A percentile compares a stretch with the other conserved stretches of the same genome.
Conservation (phyloP, 2,797 vertebrate genomes). For the Danionella dracula region DNA sequence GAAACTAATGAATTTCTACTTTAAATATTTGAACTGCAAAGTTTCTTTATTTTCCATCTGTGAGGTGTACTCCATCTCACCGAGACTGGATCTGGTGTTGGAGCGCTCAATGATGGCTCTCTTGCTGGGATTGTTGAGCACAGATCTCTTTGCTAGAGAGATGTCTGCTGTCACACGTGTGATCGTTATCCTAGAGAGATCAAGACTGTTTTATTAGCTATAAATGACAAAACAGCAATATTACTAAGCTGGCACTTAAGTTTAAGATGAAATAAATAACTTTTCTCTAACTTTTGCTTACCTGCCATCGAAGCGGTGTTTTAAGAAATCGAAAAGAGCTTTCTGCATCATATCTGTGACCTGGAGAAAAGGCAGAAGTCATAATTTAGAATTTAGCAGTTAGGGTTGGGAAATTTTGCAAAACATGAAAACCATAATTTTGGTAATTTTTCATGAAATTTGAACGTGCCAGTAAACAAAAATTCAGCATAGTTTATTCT, state of each 20-base stretch:
- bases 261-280: not conserved
- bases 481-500: too few relatives aligned
- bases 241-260: too few relatives aligned
- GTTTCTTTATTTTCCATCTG: not conserved
- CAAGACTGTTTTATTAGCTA: not conserved
- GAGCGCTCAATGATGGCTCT: constrained; percentile 95
- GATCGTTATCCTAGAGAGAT: constrained; percentile 86
- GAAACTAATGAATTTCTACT: too few relatives aligned
- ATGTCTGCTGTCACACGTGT: constrained; percentile 97
- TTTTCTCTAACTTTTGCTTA: constrained; percentile 62
- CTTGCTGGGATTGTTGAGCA: constrained; percentile 97
- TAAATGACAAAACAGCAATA: too few relatives aligned
- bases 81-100: constrained; percentile 93
- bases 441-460: too few relatives aligned
- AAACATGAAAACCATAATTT: too few relatives aligned
- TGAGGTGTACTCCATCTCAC: constrained; percentile 62
- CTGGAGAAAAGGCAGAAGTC: constrained; percentile 56
- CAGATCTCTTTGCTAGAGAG: constrained; percentile 94
- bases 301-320: constrained; percentile 99
- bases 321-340: constrained; percentile 99
- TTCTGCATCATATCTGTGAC: constrained; percentile 99
- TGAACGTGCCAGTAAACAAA: too few relatives aligned
- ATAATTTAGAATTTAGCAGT: too few relatives aligned
- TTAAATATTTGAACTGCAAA: not conserved
- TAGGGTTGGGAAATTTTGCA: too few relatives aligned